These are phyloP conservation scores for Lycorma delicatula DNA, from an alignment of 1,140 invertebrate species.

Conservation along the genomic window DNA sequence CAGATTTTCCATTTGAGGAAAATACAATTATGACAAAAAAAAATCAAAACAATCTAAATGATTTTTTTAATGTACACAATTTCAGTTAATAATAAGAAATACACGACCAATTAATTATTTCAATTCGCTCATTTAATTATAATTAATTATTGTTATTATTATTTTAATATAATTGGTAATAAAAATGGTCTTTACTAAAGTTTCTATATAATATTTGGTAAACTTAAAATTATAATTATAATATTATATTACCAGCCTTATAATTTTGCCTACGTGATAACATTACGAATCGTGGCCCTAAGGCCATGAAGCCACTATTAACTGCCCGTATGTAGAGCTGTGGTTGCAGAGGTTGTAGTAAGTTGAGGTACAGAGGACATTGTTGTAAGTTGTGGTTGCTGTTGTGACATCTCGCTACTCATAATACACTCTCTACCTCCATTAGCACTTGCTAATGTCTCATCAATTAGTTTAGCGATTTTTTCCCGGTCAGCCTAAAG, in stretches of 20 bases:
- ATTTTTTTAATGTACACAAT: too few relatives aligned
- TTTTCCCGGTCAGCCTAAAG: conserved; percentile 58
- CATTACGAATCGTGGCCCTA: not conserved
- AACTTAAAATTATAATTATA: too few relatives aligned
- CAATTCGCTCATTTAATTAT: too few relatives aligned
- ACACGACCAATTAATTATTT: too few relatives aligned
- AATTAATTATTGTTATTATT: too few relatives aligned
- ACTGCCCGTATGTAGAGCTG: conserved; percentile 11
- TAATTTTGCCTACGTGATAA: conserved; percentile 1
- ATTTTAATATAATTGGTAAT: too few relatives aligned
- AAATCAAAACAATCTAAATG: too few relatives aligned
- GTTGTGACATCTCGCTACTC: conserved; percentile 14
- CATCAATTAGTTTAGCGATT: conserved; percentile 61
- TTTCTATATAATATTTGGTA: too few relatives aligned
- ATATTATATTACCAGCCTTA: conserved; percentile 6
- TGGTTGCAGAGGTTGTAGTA: conserved; percentile 15
- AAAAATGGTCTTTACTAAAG: too few relatives aligned
- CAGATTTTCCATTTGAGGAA: too few relatives aligned
- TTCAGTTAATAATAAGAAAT: too few relatives aligned
- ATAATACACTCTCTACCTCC: conserved; percentile 23
- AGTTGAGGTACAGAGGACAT: conserved; percentile 16
- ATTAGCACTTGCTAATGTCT: conserved; percentile 51
- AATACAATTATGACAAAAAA: too few relatives aligned
- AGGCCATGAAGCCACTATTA: conserved; percentile 19
- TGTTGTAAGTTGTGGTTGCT: conserved; percentile 10